Evolutionary conservation across 2,888 invertebrate genomes (phyloP).

Genomic region (Hypena proboscidalis): DNA sequence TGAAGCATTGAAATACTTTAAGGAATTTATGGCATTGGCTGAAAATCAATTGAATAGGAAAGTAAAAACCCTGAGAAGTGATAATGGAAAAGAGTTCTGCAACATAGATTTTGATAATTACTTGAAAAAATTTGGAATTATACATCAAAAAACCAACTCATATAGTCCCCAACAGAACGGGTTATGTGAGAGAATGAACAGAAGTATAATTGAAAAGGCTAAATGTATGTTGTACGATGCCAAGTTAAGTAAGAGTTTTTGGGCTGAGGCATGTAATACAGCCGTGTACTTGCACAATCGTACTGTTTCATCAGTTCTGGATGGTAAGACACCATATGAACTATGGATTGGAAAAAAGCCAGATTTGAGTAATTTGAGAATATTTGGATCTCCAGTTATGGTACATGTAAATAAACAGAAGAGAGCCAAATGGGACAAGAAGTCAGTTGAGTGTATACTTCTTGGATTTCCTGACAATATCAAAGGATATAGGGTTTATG

Average conservation of each 20-base stretch:
- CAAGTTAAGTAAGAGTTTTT: not conserved
- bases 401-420: not conserved
- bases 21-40: too few relatives aligned
- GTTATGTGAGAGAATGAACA: not conserved
- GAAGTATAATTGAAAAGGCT: not conserved
- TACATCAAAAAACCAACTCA: not conserved
- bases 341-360: not conserved
- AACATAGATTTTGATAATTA: too few relatives aligned
- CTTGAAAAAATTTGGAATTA: too few relatives aligned
- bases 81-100: too few relatives aligned
- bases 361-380: not conserved
- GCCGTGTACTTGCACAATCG: not conserved
- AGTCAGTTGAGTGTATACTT: not conserved
- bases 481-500: not conserved
- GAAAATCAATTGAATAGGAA: too few relatives aligned
- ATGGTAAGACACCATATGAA: not conserved
- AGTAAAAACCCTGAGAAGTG: too few relatives aligned
- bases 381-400: not conserved
- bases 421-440: not conserved
- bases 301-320: not conserved
- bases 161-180: slow-evolving; percentile 1
- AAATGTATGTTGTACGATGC: not conserved
- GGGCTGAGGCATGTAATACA: not conserved
- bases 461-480: not conserved
- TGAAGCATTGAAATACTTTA: too few relatives aligned